A percentile compares a stretch with the other conserved stretches of the same genome.
Evolutionary conservation across 2,797 vertebrate genomes (phyloP).

Genomic region (Lacerta viridis): DNA sequence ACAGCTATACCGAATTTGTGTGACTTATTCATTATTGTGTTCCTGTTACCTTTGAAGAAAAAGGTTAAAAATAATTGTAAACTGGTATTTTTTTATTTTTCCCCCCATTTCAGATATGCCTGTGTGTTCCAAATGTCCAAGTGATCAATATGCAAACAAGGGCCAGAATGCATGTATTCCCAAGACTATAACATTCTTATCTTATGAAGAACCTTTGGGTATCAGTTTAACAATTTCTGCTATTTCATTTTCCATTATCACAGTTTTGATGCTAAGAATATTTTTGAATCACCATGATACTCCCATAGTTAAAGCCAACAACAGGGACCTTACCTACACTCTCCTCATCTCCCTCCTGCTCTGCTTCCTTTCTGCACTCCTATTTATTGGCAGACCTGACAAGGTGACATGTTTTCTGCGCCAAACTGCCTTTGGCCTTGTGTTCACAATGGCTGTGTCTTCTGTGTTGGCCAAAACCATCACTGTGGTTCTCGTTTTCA

Average conservation of each 20-base stretch:
- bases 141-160: neutral
- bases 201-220: conserved; percentile 2
- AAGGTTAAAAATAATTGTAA: neutral
- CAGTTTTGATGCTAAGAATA: neutral
- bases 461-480: neutral
- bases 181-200: neutral
- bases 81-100: neutral
- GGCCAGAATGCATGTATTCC: neutral
- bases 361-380: neutral
- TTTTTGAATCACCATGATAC: neutral
- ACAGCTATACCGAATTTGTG: neutral
- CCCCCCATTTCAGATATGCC: neutral
- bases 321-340: neutral
- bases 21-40: neutral
- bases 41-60: neutral
- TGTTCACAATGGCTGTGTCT: neutral
- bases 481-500: neutral
- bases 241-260: neutral
- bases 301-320: neutral
- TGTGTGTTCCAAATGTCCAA: neutral
- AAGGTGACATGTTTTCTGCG: neutral
- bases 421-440: neutral
- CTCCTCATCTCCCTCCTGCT: neutral
- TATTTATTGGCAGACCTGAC: neutral
- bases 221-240: neutral